Conservation (phyloP, 2,888 invertebrate genomes). For the Parascotia fuliginaria region DNA sequence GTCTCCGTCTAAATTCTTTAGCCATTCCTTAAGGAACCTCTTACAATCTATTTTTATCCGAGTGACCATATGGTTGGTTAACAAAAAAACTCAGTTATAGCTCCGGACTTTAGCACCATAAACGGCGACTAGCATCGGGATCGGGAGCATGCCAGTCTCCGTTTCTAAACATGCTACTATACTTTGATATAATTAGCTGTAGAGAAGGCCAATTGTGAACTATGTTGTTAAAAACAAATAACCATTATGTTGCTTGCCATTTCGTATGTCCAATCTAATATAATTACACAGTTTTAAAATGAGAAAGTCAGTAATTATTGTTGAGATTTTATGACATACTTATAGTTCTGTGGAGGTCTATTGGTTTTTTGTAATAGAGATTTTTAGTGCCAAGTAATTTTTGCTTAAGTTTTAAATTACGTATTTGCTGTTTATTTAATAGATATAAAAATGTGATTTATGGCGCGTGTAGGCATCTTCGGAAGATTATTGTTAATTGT, state of each 20-base stretch:
- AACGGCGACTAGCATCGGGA: conserved; percentile 1
- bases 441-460: no score
- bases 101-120: not conserved
- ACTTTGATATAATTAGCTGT: conserved; percentile 14
- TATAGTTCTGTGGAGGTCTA: not conserved
- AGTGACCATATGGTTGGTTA: not conserved
- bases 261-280: conserved; percentile 23
- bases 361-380: not conserved
- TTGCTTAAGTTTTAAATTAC: not conserved
- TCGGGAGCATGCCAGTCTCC: no score
- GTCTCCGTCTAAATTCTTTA: not conserved
- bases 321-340: not conserved
- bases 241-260: conserved; percentile 33
- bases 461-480: no score
- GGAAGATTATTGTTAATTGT: no score
- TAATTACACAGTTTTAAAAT: conserved; percentile 22
- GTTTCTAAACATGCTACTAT: conserved; percentile 3
- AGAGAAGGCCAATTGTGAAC: conserved; percentile 23
- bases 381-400: not conserved
- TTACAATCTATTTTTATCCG: not conserved
- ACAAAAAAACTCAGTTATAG: not conserved
- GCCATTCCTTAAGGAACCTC: not conserved
- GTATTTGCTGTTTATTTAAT: not conserved
- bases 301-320: conserved; percentile 13
- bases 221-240: conserved; percentile 38